Conservation (phyloP, 2,113 vertebrate genomes). For the Ailurus styani region DNA sequence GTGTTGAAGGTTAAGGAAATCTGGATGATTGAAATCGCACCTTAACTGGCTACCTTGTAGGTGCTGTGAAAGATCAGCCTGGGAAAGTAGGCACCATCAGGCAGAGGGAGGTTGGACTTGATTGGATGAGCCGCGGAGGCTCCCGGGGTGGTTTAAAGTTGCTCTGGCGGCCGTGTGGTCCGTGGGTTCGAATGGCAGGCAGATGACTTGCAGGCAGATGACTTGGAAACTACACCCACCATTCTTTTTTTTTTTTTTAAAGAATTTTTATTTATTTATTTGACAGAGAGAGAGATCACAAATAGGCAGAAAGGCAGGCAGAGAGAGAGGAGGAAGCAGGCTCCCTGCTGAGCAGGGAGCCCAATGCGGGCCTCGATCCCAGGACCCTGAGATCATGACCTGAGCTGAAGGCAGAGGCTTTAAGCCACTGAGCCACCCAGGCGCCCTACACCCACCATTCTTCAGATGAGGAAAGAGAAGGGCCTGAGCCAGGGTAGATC, state of each 20-base stretch:
- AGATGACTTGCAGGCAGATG: not conserved
- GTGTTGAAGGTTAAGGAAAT: not conserved
- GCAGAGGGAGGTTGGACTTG: not conserved
- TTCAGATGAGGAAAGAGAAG: not conserved
- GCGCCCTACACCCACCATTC: too few species aligned
- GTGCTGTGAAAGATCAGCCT: not conserved
- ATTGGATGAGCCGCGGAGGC: not conserved
- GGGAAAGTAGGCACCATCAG: not conserved
- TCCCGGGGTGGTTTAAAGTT: not conserved
- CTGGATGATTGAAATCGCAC: not conserved
- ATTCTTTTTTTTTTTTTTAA: too few species aligned
- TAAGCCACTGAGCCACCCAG: too few species aligned
- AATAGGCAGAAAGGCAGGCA: too few species aligned
- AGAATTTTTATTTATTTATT: too few species aligned
- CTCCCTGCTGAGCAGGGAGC: too few species aligned
- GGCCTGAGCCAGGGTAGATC: not conserved
- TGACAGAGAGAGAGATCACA: too few species aligned
- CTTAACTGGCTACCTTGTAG: not conserved
- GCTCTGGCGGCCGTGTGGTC: not conserved
- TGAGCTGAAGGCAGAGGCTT: too few species aligned
- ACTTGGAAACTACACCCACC: too few species aligned
- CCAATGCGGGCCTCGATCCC: too few species aligned
- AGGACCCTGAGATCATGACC: too few species aligned
- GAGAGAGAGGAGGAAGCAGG: too few species aligned
- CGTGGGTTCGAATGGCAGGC: not conserved